Evolutionary conservation across 2,888 invertebrate genomes (phyloP), one percentile per base, ranked within the genome.

Genomic region (Apamea anceps): DNA sequence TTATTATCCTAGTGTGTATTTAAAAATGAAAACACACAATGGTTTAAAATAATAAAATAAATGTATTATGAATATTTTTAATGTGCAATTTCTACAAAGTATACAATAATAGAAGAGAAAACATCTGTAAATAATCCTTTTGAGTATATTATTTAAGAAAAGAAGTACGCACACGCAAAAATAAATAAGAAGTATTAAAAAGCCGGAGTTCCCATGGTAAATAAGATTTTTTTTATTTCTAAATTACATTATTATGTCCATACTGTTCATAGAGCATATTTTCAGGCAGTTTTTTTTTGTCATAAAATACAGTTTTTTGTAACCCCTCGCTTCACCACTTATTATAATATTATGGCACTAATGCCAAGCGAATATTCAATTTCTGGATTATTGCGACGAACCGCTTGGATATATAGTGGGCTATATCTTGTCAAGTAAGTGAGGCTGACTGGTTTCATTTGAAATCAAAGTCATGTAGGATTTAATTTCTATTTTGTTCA

Each of bases 171-270:
- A 51, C 1, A 67, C 2, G 25, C 45, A 21, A 42, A 79, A 15
- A 28, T 45, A 28, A 37, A 37, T 15, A 68, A 70, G 18, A 45
- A 63, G 0, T 63, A 70, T 10, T n/a, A 70, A 18, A 28, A 54
- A 72, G 7, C 12, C 28, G 42, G 28, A 65, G 21, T 25, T 63
- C 21, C 21, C n/a, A 66, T 63, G 8, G 8, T 32, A 2, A 70
- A 75, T 57, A 70, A 1, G 8, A 32, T 18, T 28, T 60, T 28
- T 15, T 15, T 15, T 79, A 37, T 67, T 25, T 32, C 10, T n/a
- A 80, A 68, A 74, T n/a, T 25, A 75, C 10, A 48, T 28, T 32
- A n/a, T 68, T 28, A 32, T 48, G 15, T 80, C 45, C 25, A 32
- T 37, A 70, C 13, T 76, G 28, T 77, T 71, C 32, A n/a, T 66